Evolutionary conservation across 1,140 invertebrate genomes (phyloP).

Genomic region (Cylas formicarius): DNA sequence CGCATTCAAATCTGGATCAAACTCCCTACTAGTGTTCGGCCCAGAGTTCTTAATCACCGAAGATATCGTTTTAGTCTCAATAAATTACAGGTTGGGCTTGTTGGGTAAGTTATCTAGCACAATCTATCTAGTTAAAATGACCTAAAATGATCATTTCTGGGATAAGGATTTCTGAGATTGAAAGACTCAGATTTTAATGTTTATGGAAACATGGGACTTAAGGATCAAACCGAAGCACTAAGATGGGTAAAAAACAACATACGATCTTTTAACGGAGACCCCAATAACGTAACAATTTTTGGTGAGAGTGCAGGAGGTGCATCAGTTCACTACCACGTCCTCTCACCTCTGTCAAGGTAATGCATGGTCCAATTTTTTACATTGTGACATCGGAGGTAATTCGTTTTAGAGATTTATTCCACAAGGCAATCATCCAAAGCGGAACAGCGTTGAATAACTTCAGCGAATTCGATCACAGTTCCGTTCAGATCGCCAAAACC

Average conservation of each 20-base stretch:
- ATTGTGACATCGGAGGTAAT: background rate
- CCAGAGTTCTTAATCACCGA: conserved; percentile 58
- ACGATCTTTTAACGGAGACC: conserved; percentile 45
- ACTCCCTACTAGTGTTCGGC: conserved; percentile 46
- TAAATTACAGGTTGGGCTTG: conserved; percentile 47
- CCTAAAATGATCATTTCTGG: too few species aligned
- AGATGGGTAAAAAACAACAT: conserved; percentile 53
- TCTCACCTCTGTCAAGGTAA: conserved; percentile 22
- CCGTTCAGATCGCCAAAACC: conserved; percentile 11
- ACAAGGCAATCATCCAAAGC: conserved; percentile 54
- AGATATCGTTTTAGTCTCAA: conserved; percentile 45
- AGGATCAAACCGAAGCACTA: conserved; percentile 53
- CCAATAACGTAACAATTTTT: conserved; percentile 42
- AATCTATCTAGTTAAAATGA: too few species aligned
- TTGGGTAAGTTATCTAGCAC: too few species aligned
- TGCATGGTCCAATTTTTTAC: too few species aligned
- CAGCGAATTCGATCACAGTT: conserved; percentile 30
- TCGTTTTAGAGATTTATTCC: conserved; percentile 49
- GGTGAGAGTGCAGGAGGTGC: conserved; percentile 48
- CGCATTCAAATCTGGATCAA: conserved; percentile 50
- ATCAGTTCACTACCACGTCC: conserved; percentile 30
- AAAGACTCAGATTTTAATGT: conserved; percentile 41
- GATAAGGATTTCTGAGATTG: conserved; percentile 34
- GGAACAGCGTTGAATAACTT: conserved; percentile 47
- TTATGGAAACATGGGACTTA: conserved; percentile 56